Conservation (phyloP, 2,113 vertebrate genomes). For the Toxotes jaculatrix region DNA sequence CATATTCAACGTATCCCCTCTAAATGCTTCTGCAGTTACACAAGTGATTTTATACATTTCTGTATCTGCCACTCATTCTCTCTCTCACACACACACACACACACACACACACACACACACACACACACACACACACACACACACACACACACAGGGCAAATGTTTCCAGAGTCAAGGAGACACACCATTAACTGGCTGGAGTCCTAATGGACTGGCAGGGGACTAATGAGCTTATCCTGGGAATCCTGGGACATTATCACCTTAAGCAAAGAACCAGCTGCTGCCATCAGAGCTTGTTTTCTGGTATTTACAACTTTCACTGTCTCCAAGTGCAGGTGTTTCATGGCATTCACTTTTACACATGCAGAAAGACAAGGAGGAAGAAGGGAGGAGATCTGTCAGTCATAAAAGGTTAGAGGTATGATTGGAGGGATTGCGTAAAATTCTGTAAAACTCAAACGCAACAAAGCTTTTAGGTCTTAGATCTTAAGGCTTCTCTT, state of each 20-base stretch:
- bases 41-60: constrained; percentile 23
- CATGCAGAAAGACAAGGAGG: neutral
- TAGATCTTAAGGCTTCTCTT: neutral
- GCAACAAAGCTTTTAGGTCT: neutral
- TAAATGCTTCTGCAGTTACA: constrained; percentile 61
- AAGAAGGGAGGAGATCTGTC: constrained; percentile 9
- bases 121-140: constrained; percentile 14
- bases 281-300: constrained; percentile 54
- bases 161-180: constrained; percentile 49
- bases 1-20: constrained; percentile 59
- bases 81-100: constrained; percentile 11
- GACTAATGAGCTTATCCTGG: constrained; percentile 55
- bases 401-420: neutral
- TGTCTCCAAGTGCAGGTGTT: constrained; percentile 59
- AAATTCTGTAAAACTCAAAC: neutral
- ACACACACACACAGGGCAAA: constrained; percentile 25
- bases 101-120: constrained; percentile 11
- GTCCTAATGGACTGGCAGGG: constrained; percentile 41
- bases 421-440: neutral
- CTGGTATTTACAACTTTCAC: constrained; percentile 60
- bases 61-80: constrained; percentile 2
- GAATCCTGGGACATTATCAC: constrained; percentile 59
- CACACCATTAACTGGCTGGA: constrained; percentile 31
- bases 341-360: constrained; percentile 33
- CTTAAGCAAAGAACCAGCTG: constrained; percentile 58